These are phyloP conservation scores for Siniperca scherzeri DNA, from an alignment of 2,797 vertebrate species.

Conservation along the genomic window DNA sequence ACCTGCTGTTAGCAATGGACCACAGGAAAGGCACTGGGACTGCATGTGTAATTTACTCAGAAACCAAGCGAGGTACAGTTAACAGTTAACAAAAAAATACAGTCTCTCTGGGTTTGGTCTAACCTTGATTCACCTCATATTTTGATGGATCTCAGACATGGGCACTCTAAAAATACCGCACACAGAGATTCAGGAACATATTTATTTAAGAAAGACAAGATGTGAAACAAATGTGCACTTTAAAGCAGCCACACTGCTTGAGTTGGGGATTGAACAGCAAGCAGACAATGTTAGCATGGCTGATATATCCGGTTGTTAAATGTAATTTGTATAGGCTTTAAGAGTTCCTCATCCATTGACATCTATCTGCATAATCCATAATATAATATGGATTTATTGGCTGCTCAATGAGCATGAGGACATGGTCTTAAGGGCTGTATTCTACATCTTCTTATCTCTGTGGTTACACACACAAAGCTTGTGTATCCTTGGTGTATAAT, in stretches of 20 bases:
- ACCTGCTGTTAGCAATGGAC: slow-evolving; percentile 55
- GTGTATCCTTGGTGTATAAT: slow-evolving; percentile 31
- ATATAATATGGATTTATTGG: slow-evolving; percentile 74
- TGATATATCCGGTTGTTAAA: slow-evolving; percentile 56
- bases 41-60: slow-evolving; percentile 49
- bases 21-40: slow-evolving; percentile 37
- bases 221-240: slow-evolving; percentile 33
- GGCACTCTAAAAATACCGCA: slow-evolving; percentile 29
- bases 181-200: slow-evolving; percentile 5
- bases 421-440: slow-evolving; percentile 41
- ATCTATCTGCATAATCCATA: slow-evolving; percentile 76
- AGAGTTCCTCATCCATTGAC: slow-evolving; percentile 67
- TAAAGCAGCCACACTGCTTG: slow-evolving; percentile 21
- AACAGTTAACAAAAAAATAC: slow-evolving; percentile 35
- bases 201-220: slow-evolving; percentile 37
- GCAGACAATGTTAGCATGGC: slow-evolving; percentile 38
- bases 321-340: slow-evolving; percentile 65
- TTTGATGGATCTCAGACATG: slow-evolving; percentile 33
- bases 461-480: slow-evolving; percentile 29
- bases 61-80: slow-evolving; percentile 26
- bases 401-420: slow-evolving; percentile 58
- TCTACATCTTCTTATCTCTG: slow-evolving; percentile 49
- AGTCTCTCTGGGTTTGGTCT: slow-evolving; percentile 21
- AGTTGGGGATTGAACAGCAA: slow-evolving; percentile 43
- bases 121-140: slow-evolving; percentile 56